phyloP scores from a whole-genome alignment of 1,140 invertebrate species.

The Aphelenchoides avenae region DNA sequence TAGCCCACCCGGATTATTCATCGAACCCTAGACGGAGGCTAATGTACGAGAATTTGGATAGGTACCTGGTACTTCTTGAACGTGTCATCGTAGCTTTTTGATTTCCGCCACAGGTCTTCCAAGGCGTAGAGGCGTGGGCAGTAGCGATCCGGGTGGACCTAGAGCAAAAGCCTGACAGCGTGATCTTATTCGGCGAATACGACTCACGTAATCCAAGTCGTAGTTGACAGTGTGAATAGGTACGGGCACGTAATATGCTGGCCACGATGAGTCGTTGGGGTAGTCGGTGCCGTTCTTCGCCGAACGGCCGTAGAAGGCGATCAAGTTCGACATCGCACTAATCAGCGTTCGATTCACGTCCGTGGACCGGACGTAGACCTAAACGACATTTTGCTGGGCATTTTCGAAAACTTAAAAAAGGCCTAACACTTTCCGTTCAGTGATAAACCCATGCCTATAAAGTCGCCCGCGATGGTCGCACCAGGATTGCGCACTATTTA shows the following conservation, averaged over 20 bases:
- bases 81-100: too few relatives aligned
- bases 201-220: conserved; percentile 8
- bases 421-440: too few relatives aligned
- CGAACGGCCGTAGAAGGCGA: conserved; percentile 29
- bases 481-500: too few relatives aligned
- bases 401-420: neutral
- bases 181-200: neutral
- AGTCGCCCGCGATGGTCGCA: too few relatives aligned
- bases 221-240: conserved; percentile 31
- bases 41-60: too few relatives aligned
- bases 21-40: too few relatives aligned
- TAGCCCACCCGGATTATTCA: too few relatives aligned
- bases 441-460: too few relatives aligned
- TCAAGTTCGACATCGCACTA: conserved; percentile 37
- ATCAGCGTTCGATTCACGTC: conserved; percentile 29
- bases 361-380: conserved; percentile 26
- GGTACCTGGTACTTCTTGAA: too few relatives aligned
- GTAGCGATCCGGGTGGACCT: neutral
- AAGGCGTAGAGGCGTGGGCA: conserved; percentile 10
- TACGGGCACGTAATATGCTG: conserved; percentile 17
- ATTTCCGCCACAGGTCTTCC: conserved; percentile 7
- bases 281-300: conserved; percentile 11
- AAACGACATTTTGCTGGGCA: neutral
- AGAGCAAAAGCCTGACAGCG: neutral
- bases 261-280: conserved; percentile 17